Percentiles rank a stretch among this genome's conserved stretches.
These are phyloP conservation scores for Vulpes vulpes DNA, from an alignment of 2,113 vertebrate species.

Conservation along the genomic window DNA sequence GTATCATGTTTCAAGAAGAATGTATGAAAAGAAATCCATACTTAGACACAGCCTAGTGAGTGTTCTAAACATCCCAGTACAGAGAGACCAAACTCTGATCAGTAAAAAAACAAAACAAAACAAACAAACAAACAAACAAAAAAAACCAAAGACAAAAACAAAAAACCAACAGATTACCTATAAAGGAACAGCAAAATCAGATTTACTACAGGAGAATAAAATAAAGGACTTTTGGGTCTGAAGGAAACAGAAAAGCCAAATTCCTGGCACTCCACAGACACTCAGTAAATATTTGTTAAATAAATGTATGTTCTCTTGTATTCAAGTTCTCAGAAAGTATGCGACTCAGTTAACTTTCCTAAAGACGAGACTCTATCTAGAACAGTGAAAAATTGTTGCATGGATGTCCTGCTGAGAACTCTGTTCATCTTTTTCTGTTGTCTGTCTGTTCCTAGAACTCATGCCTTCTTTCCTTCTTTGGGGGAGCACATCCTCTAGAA, in stretches of 20 bases:
- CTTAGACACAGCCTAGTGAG: not conserved
- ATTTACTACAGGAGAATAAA: not conserved
- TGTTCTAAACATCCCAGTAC: not conserved
- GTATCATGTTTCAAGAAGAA: not conserved
- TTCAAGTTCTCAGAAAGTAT: slow-evolving; percentile 6
- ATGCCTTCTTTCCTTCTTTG: not conserved
- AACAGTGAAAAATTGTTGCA: not conserved
- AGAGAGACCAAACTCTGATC: not conserved
- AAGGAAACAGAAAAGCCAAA: slow-evolving; percentile 16
- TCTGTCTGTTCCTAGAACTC: not conserved
- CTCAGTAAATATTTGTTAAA: not conserved
- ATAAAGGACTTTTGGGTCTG: not conserved
- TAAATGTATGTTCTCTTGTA: not conserved
- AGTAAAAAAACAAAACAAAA: not conserved
- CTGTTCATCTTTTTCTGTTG: not conserved
- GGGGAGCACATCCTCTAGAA: not conserved
- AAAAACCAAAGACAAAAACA: not conserved
- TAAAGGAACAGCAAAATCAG: not conserved
- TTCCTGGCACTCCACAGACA: not conserved
- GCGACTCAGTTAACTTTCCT: not conserved
- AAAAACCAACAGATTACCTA: not conserved
- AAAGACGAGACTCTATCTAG: not conserved
- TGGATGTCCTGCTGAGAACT: not conserved
- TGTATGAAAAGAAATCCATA: slow-evolving; percentile 7
- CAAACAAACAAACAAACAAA: not conserved